Conservation (phyloP, 2,888 invertebrate species). For the Lissocephala sabroskyi region DNA sequence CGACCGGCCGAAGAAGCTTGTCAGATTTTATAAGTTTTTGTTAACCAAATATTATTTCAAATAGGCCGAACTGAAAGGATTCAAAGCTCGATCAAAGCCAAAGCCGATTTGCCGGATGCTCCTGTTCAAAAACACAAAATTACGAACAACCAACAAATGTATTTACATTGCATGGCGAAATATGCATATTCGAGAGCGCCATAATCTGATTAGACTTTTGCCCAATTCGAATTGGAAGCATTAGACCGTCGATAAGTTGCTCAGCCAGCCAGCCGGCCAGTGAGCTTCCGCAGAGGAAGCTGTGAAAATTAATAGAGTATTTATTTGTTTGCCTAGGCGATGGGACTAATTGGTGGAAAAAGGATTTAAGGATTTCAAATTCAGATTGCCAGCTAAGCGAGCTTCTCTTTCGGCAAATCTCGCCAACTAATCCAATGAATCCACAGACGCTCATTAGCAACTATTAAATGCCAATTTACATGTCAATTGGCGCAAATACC, state of each 20-base stretch:
- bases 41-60: slow-evolving; percentile 43
- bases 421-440: too few species aligned
- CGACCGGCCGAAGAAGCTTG: too few species aligned
- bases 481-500: slow-evolving; percentile 59
- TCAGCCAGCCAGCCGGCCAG: slow-evolving; percentile 7
- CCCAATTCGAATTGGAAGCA: slow-evolving; percentile 49
- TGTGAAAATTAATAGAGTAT: slow-evolving; percentile 60
- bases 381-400: background rate
- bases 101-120: slow-evolving; percentile 16
- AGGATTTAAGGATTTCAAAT: too few species aligned
- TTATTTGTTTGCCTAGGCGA: slow-evolving; percentile 46
- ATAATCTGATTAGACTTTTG: slow-evolving; percentile 52
- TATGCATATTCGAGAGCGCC: slow-evolving; percentile 16
- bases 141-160: slow-evolving; percentile 49
- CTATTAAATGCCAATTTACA: slow-evolving; percentile 71
- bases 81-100: slow-evolving; percentile 1
- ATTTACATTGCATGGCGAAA: slow-evolving; percentile 39
- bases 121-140: slow-evolving; percentile 32
- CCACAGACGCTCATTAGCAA: slow-evolving; percentile 60
- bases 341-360: too few species aligned
- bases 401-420: slow-evolving; percentile 11
- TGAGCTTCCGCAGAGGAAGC: slow-evolving; percentile 29
- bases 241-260: slow-evolving; percentile 24
- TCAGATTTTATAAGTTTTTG: slow-evolving; percentile 25
- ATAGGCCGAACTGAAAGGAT: background rate